Evolutionary conservation across 2,888 invertebrate species (phyloP), one percentile per base, ranked within the genome.

Genomic region (Hedya salicella): DNA sequence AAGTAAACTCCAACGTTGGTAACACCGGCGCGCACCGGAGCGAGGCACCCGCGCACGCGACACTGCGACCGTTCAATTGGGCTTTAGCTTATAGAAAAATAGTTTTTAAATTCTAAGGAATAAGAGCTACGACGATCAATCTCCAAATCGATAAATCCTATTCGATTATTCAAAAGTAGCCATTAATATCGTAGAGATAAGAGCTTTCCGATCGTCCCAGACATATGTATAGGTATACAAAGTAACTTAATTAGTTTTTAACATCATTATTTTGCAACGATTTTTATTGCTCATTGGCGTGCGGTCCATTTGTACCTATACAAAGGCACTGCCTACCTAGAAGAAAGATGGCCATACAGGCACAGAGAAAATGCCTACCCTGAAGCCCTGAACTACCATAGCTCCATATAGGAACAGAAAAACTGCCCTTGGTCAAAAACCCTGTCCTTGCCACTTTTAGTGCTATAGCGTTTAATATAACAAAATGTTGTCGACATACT

Each of bases 31-130:
- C 42, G 57, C 57, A 44, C 30, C n/a, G 32, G 30, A 46, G 32
- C 57, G 57, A n/a, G 19, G 40, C 56, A 25, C 42, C 16, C 30
- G 57, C 44, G 57, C 56, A 56, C 56, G 56, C 57, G 57, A 44
- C 54, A 54, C 39, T 3, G 6, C 36, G 17, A n/a, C 25, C 16
- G 16, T 30, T 46, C 30, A 16, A 57, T 32, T 32, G 14, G 30
- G 30, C 13, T 57, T n/a, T 19, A 44, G 17, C n/a, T 44, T 46
- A 19, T 32, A 32, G n/a, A 6, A 56, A 56, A 42, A 11, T 57
- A 19, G 19, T 9, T 19, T 19, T 46, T 46, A 46, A 19, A 2
- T n/a, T 17, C 9, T 4, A 16, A 46, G 9, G n/a, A 32, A 57
- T 32, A 46, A 46, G 32, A 17, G 2, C 17, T 2, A 6, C 13